These are phyloP conservation scores for Nemapogon koenigi DNA, from an alignment of 2,888 invertebrate genomes.

Conservation along the genomic window DNA sequence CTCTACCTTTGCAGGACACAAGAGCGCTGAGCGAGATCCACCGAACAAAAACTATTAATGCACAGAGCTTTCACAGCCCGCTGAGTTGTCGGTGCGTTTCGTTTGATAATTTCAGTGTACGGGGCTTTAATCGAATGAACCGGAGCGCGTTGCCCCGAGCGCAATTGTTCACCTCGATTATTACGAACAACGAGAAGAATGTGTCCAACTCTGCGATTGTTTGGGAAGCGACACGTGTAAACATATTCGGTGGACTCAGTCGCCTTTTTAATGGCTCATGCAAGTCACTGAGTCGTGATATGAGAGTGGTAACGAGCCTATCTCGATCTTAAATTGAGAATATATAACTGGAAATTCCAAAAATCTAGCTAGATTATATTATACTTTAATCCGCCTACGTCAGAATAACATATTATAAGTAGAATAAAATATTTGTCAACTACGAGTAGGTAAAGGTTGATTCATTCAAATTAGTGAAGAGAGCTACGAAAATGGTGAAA, in stretches of 20 bases:
- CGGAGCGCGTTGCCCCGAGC: conserved; percentile 23
- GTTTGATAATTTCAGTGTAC: conserved; percentile 61
- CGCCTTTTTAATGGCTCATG: conserved; percentile 3
- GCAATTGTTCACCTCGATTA: conserved; percentile 42
- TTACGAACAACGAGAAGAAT: conserved; percentile 24
- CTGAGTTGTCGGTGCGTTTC: conserved; percentile 55
- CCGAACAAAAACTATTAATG: conserved; percentile 58
- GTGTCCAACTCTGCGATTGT: conserved; percentile 16
- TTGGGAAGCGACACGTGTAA: conserved; percentile 25
- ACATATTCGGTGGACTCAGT: conserved; percentile 9
- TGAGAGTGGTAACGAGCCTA: too few relatives aligned
- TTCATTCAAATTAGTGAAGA: too few relatives aligned
- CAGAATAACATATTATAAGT: too few relatives aligned
- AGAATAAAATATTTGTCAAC: too few relatives aligned
- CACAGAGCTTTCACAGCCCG: conserved; percentile 48
- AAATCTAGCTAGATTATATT: too few relatives aligned
- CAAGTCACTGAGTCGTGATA: conserved; percentile 3
- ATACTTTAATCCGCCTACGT: too few relatives aligned
- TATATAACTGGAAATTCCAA: too few relatives aligned
- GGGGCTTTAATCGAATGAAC: conserved; percentile 59
- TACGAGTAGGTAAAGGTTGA: too few relatives aligned
- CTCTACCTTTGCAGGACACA: conserved; percentile 40
- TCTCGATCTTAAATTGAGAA: too few relatives aligned
- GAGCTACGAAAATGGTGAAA: too few relatives aligned
- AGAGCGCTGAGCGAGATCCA: conserved; percentile 42